A percentile compares a stretch with the other conserved stretches of the same genome.
These are phyloP conservation scores for Rostratula benghalensis DNA, from an alignment of 2,113 vertebrate genomes.

Conservation along the genomic window DNA sequence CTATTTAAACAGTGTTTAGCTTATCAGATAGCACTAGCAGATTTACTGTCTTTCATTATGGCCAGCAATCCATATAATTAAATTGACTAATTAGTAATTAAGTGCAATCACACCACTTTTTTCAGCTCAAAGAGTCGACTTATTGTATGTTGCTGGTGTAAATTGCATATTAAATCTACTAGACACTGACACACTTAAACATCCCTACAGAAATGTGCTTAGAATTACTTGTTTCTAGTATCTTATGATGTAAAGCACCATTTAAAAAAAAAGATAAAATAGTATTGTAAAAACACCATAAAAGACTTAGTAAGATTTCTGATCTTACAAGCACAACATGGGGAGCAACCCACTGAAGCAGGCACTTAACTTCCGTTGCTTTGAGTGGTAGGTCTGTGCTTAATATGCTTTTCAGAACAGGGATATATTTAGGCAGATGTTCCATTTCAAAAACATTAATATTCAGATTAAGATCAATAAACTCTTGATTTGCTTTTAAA, in stretches of 20 bases:
- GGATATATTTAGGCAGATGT: background rate
- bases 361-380: background rate
- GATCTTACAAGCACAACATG: background rate
- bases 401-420: background rate
- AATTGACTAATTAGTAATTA: constrained; percentile 70
- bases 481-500: background rate
- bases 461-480: background rate
- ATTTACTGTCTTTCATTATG: constrained; percentile 64
- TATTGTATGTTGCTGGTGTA: constrained; percentile 68
- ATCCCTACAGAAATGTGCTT: constrained; percentile 45
- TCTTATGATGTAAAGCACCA: background rate
- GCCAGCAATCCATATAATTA: constrained; percentile 73
- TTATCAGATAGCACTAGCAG: constrained; percentile 45
- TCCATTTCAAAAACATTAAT: background rate
- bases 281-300: background rate
- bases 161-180: constrained; percentile 70
- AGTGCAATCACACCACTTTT: constrained; percentile 69
- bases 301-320: background rate
- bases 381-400: background rate
- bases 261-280: background rate
- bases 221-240: constrained; percentile 43
- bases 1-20: constrained; percentile 54
- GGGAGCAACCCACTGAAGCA: background rate
- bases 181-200: constrained; percentile 58
- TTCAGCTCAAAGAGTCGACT: constrained; percentile 69